A percentile compares a stretch with the other conserved stretches of the same genome.
These are phyloP conservation scores for Microdon myrmicae DNA, from an alignment of 2,888 invertebrate species.

Conservation along the genomic window DNA sequence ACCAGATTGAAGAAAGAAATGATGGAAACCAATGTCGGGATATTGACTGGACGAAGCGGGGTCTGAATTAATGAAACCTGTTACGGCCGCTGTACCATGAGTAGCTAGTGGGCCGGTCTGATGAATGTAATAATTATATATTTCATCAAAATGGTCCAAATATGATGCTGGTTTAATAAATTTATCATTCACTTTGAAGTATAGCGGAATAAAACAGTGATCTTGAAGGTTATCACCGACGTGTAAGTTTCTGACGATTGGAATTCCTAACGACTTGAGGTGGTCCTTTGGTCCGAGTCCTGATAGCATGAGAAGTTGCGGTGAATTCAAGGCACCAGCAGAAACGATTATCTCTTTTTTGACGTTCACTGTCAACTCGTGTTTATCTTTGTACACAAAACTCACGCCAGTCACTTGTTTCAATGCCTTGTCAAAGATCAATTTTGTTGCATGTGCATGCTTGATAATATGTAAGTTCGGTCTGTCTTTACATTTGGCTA, in stretches of 20 bases:
- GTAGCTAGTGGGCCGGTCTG: slow-evolving; percentile 68
- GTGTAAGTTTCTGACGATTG: slow-evolving; percentile 55
- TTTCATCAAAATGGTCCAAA: slow-evolving; percentile 57
- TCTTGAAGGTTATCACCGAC: slow-evolving; percentile 84
- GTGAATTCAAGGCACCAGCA: slow-evolving; percentile 62
- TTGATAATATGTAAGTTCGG: slow-evolving; percentile 72
- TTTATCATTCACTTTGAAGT: slow-evolving; percentile 64
- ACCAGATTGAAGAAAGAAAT: slow-evolving; percentile 64
- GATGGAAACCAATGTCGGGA: slow-evolving; percentile 72
- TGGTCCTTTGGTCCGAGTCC: slow-evolving; percentile 61
- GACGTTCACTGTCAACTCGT: slow-evolving; percentile 53
- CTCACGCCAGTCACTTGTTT: slow-evolving; percentile 67
- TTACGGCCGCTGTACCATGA: slow-evolving; percentile 65
- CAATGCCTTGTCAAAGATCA: slow-evolving; percentile 67
- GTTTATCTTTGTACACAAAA: slow-evolving; percentile 68
- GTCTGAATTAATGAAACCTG: slow-evolving; percentile 71
- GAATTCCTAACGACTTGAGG: slow-evolving; percentile 55
- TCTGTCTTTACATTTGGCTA: slow-evolving; percentile 69
- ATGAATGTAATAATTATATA: slow-evolving; percentile 68
- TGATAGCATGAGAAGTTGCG: slow-evolving; percentile 63
- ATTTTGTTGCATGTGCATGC: slow-evolving; percentile 69
- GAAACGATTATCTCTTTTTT: slow-evolving; percentile 61
- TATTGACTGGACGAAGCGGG: slow-evolving; percentile 66
- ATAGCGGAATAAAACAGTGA: slow-evolving; percentile 72
- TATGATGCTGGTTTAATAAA: slow-evolving; percentile 49